Conservation (phyloP, 2,113 vertebrate genomes). For the Microcebus ravelobensis region DNA sequence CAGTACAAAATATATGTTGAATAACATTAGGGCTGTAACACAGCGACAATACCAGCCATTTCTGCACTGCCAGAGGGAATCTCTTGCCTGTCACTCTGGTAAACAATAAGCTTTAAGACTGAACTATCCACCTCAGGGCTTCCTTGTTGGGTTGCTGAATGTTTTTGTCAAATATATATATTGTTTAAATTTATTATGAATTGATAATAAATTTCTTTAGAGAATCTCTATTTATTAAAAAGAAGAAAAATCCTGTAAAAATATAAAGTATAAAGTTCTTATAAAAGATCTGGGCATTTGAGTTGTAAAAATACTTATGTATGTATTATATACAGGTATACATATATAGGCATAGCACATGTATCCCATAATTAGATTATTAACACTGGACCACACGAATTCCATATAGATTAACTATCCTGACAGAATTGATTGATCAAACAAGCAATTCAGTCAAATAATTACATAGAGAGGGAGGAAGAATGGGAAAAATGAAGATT, state of each 20-base stretch:
- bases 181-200: not conserved
- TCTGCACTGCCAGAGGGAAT: not conserved
- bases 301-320: not conserved
- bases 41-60: not conserved
- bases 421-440: not conserved
- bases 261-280: not conserved
- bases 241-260: not conserved
- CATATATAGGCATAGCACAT: not conserved
- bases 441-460: not conserved
- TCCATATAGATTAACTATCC: not conserved
- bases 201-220: not conserved
- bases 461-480: not conserved
- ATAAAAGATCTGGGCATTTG: not conserved
- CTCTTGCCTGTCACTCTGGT: not conserved
- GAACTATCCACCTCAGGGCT: not conserved
- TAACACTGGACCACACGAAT: not conserved
- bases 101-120: slow-evolving; percentile 1
- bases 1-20: slow-evolving; percentile 30
- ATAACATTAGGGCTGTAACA: not conserved
- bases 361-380: not conserved
- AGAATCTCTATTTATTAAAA: not conserved
- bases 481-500: not conserved
- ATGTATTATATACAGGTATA: not conserved
- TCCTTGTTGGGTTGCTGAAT: not conserved
- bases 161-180: not conserved